These are phyloP conservation scores for Halcyon leucocephala DNA, from an alignment of 2,797 vertebrate genomes.

Conservation along the genomic window DNA sequence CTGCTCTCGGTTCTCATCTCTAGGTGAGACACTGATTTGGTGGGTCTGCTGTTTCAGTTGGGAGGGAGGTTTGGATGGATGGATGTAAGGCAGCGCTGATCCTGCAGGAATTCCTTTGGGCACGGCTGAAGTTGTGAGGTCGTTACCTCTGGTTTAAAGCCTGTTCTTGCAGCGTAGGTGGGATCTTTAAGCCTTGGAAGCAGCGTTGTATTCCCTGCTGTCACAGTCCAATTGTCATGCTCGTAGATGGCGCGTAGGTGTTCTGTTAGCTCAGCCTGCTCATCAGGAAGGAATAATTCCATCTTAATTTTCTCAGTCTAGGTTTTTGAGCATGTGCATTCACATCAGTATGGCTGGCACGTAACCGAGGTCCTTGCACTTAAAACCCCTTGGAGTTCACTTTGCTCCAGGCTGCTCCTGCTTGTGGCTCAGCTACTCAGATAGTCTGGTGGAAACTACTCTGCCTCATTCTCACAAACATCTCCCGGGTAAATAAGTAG, in stretches of 20 bases:
- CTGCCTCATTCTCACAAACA: neutral
- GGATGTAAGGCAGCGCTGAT: neutral
- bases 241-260: neutral
- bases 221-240: neutral
- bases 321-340: too few species aligned
- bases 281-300: neutral
- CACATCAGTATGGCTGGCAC: fast-evolving
- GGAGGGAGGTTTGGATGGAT: too few species aligned
- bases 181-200: neutral
- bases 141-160: neutral
- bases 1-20: neutral
- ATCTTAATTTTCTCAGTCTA: neutral
- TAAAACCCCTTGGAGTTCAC: too few species aligned
- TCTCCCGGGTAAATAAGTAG: neutral
- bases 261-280: neutral
- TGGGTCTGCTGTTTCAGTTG: neutral
- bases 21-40: too few species aligned
- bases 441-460: neutral
- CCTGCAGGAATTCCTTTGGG: neutral
- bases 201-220: neutral
- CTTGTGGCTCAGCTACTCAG: too few species aligned
- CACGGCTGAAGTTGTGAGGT: neutral
- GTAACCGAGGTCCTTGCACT: neutral
- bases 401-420: neutral
- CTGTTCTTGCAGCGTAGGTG: neutral